phyloP scores from a whole-genome alignment of 92 coral and sea anemone species.

The Epizoanthus scotinus region DNA sequence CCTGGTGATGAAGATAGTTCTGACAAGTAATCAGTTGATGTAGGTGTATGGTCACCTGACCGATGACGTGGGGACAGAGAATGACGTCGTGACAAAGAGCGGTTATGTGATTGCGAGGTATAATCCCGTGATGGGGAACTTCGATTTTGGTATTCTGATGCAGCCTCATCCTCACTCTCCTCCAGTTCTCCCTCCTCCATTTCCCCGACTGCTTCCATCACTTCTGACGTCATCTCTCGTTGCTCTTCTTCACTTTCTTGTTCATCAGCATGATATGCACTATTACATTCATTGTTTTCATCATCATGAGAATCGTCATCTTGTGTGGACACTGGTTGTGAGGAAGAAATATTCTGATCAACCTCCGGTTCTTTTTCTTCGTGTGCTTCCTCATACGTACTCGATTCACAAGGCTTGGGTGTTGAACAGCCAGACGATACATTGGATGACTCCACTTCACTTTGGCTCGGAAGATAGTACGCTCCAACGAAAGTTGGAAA shows the following conservation, averaged over 20 bases:
- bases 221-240: constrained; percentile 4
- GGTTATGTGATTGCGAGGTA: background rate
- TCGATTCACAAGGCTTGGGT: constrained; percentile 25
- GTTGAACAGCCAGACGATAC: constrained; percentile 15
- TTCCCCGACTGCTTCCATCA: constrained; percentile 20
- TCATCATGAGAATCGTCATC: background rate
- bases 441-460: constrained; percentile 47
- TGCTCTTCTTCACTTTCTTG: background rate
- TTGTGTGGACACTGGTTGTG: background rate
- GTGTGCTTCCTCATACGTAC: background rate
- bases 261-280: constrained; percentile 13
- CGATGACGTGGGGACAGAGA: background rate
- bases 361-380: background rate
- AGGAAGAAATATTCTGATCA: constrained; percentile 29
- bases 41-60: constrained; percentile 15
- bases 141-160: background rate
- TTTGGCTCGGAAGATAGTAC: constrained; percentile 56
- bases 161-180: constrained; percentile 26
- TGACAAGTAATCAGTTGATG: background rate
- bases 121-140: background rate
- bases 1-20: background rate
- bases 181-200: constrained; percentile 41
- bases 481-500: constrained; percentile 70
- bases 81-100: background rate
- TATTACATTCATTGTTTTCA: background rate